These are phyloP conservation scores for Mactra quadrangularis DNA, from an alignment of 1,140 invertebrate genomes.

Conservation along the genomic window DNA sequence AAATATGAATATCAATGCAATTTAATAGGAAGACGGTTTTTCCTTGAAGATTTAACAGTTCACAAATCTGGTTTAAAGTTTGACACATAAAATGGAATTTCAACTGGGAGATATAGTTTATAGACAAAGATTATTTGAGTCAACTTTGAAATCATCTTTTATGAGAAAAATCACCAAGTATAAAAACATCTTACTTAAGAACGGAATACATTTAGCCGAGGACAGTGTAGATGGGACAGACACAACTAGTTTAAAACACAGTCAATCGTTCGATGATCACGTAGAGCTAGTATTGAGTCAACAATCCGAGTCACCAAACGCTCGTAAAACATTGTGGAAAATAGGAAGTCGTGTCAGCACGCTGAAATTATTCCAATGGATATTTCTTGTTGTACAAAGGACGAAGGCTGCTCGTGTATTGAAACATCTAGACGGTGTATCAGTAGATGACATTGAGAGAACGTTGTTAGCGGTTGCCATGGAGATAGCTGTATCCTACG, in stretches of 20 bases:
- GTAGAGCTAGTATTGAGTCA: constrained; percentile 34
- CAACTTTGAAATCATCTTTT: constrained; percentile 26
- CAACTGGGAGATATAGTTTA: background rate
- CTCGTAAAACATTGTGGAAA: constrained; percentile 21
- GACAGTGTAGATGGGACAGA: background rate
- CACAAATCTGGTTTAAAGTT: too few relatives aligned
- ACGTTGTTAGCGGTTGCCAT: constrained; percentile 1
- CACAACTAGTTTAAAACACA: background rate
- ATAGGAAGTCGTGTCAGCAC: constrained; percentile 33
- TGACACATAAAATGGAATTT: too few relatives aligned
- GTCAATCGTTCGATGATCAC: constrained; percentile 20
- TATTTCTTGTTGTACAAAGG: constrained; percentile 33
- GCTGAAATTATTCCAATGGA: constrained; percentile 21
- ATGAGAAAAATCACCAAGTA: constrained; percentile 47
- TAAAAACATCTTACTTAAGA: constrained; percentile 40
- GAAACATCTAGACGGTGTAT: constrained; percentile 37
- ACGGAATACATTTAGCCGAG: constrained; percentile 34
- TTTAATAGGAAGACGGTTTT: too few relatives aligned
- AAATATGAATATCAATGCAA: too few relatives aligned
- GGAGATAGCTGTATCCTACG: constrained; percentile 44
- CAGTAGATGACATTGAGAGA: background rate
- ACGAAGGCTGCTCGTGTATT: constrained; percentile 39
- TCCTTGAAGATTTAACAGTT: too few relatives aligned
- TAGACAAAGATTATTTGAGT: constrained; percentile 29
- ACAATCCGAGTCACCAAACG: constrained; percentile 19